Base-by-base conservation (phyloP, 1,140 invertebrate genomes). In the Agrypnia vestita region DNA sequence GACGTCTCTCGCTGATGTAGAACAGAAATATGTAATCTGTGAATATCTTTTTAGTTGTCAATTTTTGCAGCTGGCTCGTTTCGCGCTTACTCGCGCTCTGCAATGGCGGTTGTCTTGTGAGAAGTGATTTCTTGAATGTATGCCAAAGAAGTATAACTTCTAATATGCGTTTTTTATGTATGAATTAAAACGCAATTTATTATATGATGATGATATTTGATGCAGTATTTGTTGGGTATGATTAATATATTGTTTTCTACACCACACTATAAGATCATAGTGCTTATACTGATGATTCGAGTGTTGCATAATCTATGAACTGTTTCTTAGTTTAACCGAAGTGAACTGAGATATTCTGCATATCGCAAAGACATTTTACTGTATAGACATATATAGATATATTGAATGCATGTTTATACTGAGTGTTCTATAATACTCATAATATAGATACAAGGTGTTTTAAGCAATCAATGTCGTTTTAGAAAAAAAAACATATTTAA, bases 401-500 rank as follows among this genome's bases (percentile, higher is more conserved):
- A 64, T 43, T 64, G 25, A 25, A 43, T 64, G 13, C 35, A 51
- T 12, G n/a, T 51, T 51, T 51, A 51, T 51, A 51, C n/a, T 51
- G 8, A 3, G n/a, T 51, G 25, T 51, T 51, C 1, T 13, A 51
- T 64, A 64, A 25, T 0, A 43, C 19, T 64, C 17, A 17, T 47
- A 46, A 15, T 47, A 71, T 71, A 64, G 61, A 64, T 64, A 64
- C 35, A 64, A 19, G 61, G 61, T 64, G 61, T 64, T 3, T n/a
- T 35, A 43, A 64, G 61, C 61, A 64, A 64, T 64, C 61, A 64
- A 13, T 64, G 61, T 64, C 61, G 35, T 64, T 35, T 71, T 71
- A 71, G 44, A 47, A 17, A 71, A 15, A 0, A 43, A 15, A 67
- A 67, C 4, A 44, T 25, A 67, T 46, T 3, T 67, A 12, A 11